These are phyloP conservation scores for Phodopus roborovskii DNA, from an alignment of 2,113 vertebrate species.

Conservation along the genomic window DNA sequence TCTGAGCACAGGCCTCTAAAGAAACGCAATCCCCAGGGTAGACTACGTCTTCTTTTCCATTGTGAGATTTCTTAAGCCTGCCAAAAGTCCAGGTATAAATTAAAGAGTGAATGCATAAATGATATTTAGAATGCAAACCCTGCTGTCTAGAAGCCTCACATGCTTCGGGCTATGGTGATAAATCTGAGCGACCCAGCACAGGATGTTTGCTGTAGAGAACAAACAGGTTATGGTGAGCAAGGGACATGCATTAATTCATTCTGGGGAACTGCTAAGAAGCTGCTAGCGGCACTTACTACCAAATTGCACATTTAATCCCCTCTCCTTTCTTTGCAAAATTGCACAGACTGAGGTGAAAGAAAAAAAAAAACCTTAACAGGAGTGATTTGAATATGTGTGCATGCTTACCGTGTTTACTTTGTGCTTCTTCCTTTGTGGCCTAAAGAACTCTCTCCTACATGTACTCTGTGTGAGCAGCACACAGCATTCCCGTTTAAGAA, in stretches of 20 bases:
- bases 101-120: slow-evolving; percentile 19
- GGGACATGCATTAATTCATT: not conserved
- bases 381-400: not conserved
- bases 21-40: not conserved
- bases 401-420: not conserved
- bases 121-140: slow-evolving; percentile 16
- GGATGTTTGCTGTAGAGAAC: not conserved
- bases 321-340: not conserved
- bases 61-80: slow-evolving; percentile 32
- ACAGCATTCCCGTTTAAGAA: not conserved
- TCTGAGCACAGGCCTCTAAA: not conserved
- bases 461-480: not conserved
- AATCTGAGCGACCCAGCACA: not conserved
- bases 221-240: slow-evolving; percentile 8
- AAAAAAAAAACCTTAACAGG: slow-evolving; percentile 31
- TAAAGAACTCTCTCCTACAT: slow-evolving; percentile 5
- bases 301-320: not conserved
- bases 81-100: slow-evolving; percentile 6
- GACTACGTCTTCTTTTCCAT: not conserved
- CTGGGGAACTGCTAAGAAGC: not conserved
- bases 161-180: slow-evolving; percentile 1
- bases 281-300: not conserved
- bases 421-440: not conserved
- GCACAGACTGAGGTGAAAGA: not conserved
- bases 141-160: not conserved